A percentile compares a stretch with the other conserved stretches of the same genome.
These are phyloP conservation scores for Coelopa pilipes DNA, from an alignment of 2,888 invertebrate species.

Conservation along the genomic window DNA sequence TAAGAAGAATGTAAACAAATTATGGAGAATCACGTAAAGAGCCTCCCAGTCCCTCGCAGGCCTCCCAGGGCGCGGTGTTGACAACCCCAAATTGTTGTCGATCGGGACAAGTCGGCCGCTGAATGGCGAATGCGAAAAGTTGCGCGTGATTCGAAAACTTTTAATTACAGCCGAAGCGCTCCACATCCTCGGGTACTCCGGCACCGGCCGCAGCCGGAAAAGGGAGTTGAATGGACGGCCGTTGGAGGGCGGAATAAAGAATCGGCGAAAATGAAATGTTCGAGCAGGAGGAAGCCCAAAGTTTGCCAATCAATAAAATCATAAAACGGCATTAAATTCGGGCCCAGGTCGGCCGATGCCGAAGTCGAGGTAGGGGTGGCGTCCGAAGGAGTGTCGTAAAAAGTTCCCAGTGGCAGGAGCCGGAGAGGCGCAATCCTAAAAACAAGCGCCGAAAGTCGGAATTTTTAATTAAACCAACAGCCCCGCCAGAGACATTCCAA, in stretches of 20 bases:
- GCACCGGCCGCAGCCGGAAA: too few relatives aligned
- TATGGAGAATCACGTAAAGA: too few relatives aligned
- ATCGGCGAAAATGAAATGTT: constrained; percentile 17
- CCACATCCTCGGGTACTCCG: background rate
- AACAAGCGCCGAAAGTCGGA: too few relatives aligned
- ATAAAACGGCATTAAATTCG: constrained; percentile 39
- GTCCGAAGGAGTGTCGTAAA: background rate
- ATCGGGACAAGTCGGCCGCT: constrained; percentile 1
- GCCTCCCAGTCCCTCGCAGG: background rate
- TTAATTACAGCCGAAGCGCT: constrained; percentile 32
- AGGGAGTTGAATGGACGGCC: background rate
- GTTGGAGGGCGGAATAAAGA: background rate
- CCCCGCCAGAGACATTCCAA: too few relatives aligned
- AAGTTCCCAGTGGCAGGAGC: constrained; percentile 30
- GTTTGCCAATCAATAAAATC: constrained; percentile 55
- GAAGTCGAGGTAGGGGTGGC: too few relatives aligned
- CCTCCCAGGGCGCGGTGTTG: background rate
- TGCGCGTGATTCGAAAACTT: constrained; percentile 21
- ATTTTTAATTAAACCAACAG: too few relatives aligned
- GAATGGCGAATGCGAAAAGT: constrained; percentile 16
- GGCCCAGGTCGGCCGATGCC: background rate
- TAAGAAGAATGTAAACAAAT: too few relatives aligned
- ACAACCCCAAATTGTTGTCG: constrained; percentile 22
- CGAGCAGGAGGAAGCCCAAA: constrained; percentile 41
- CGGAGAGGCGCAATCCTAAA: background rate